phyloP scores from a whole-genome alignment of 2,888 invertebrate genomes.

The Oscheius sp. region DNA sequence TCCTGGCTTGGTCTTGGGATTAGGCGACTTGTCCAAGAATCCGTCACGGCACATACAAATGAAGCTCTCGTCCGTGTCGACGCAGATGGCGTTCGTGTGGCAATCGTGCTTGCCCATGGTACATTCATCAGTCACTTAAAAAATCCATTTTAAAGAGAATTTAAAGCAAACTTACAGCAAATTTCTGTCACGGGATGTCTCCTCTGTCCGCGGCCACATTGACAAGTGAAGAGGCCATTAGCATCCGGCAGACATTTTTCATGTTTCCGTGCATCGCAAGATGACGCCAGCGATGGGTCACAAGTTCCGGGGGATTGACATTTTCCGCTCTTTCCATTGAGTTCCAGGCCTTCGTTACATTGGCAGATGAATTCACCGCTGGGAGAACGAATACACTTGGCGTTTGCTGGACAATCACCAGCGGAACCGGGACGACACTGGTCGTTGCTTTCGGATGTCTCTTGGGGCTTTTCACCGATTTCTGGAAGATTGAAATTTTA shows the following conservation, averaged over 20 bases:
- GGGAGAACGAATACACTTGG: slow-evolving; percentile 53
- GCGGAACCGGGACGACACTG: slow-evolving; percentile 52
- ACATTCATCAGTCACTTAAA: slow-evolving; percentile 67
- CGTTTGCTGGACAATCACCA: slow-evolving; percentile 47
- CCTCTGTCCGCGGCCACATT: slow-evolving; percentile 60
- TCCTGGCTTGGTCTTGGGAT: slow-evolving; percentile 64
- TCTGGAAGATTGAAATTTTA: slow-evolving; percentile 22
- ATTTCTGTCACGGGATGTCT: slow-evolving; percentile 67
- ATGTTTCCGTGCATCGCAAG: slow-evolving; percentile 64
- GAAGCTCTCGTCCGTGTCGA: slow-evolving; percentile 70
- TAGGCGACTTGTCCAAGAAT: slow-evolving; percentile 66
- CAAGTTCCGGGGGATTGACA: slow-evolving; percentile 66
- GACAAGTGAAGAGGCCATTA: slow-evolving; percentile 61
- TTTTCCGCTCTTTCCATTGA: slow-evolving; percentile 58
- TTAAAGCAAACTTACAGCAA: slow-evolving; percentile 52
- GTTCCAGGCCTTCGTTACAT: slow-evolving; percentile 59
- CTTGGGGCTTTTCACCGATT: slow-evolving; percentile 40
- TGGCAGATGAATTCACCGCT: slow-evolving; percentile 60
- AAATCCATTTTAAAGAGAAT: not conserved
- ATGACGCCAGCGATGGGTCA: slow-evolving; percentile 62
- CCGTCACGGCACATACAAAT: slow-evolving; percentile 68
- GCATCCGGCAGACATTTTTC: slow-evolving; percentile 50
- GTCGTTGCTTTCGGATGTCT: slow-evolving; percentile 42
- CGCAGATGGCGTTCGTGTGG: slow-evolving; percentile 61
- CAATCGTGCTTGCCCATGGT: slow-evolving; percentile 67